Base-by-base conservation (phyloP, 1,140 invertebrate genomes). In the Papilio machaon region DNA sequence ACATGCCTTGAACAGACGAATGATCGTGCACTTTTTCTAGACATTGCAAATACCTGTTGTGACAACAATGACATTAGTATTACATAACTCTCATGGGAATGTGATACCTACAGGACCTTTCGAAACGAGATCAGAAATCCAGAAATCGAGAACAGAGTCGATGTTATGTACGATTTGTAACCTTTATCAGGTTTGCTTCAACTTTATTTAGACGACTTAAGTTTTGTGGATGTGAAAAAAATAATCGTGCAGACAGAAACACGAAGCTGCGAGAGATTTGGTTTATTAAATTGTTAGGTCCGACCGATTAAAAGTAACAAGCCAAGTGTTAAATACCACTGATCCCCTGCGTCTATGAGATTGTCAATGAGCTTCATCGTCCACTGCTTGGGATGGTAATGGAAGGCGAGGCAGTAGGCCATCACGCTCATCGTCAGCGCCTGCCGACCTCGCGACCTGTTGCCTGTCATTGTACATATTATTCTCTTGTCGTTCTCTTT, bases 331-430 rank as follows among this genome's bases (percentile, higher is more conserved):
- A 30, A 1, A 30, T 30, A 95, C 90, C 95, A 92, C 64, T 90
- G 85, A 83, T 95, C 95, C 11, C 95, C 95, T 47, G 92, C 90
- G 46, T 95, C 92, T 15, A 95, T 79, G 43, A 95, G 90, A 82
- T 95, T 95, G 79, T 95, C 95, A 15, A 95, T 84, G 35, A 95
- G 88, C 82, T 95, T 93, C 84, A 92, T 90, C 0, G 91, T 94
- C 95, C 95, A 96, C 77, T 93, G 93, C 58, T 94, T 95, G 2
- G 95, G 95, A 84, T 95, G 95, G 83, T 94, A 95, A 76, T 95
- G 87, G 81, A 95, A 95, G 0, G 95, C 93, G 78, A 94, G 92
- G 81, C 95, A 95, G 82, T 95, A 96, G 7, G 95, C 95, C 85
- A 95, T 95, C 13, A 95, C 93, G 77, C 95, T 94, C 91, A 95